These are phyloP conservation scores for Drosophila suzukii DNA, from an alignment of 1,140 invertebrate genomes.

Conservation along the genomic window DNA sequence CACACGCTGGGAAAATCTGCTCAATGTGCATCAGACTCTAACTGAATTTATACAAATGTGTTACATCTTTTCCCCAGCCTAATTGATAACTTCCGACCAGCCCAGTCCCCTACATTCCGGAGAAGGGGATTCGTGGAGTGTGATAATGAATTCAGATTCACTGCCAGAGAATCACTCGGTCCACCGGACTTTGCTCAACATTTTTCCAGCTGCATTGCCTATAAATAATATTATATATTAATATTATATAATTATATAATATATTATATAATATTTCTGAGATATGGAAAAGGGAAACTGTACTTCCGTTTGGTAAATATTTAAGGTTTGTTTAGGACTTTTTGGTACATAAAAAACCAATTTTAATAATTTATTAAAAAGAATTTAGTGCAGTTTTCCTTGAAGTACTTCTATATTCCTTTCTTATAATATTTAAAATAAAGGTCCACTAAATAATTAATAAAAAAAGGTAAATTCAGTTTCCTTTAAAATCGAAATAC, in stretches of 20 bases:
- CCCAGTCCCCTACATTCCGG: slow-evolving; percentile 22
- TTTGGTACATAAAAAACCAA: neutral
- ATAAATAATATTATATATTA: slow-evolving; percentile 5
- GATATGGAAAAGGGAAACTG: slow-evolving; percentile 13
- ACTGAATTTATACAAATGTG: slow-evolving; percentile 81
- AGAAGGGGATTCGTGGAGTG: slow-evolving; percentile 20
- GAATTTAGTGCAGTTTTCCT: no score
- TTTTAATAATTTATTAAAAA: neutral
- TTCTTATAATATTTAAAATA: no score
- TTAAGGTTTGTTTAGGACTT: neutral
- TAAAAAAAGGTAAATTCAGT: no score
- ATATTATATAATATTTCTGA: slow-evolving; percentile 10
- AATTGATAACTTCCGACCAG: slow-evolving; percentile 80
- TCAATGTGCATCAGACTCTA: slow-evolving; percentile 57
- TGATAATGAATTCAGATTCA: slow-evolving; percentile 83
- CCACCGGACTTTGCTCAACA: slow-evolving; percentile 25
- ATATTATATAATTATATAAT: no score
- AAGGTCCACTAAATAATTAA: no score
- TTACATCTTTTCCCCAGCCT: slow-evolving; percentile 76
- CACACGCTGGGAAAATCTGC: slow-evolving; percentile 66
- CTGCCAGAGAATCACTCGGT: slow-evolving; percentile 57
- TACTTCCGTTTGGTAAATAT: slow-evolving; percentile 12
- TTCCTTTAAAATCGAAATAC: no score
- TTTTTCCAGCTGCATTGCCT: slow-evolving; percentile 21
- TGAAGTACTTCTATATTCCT: no score